phyloP scores from a whole-genome alignment of 92 coral and sea anemone genomes.

The Palythoa heliodiscus region DNA sequence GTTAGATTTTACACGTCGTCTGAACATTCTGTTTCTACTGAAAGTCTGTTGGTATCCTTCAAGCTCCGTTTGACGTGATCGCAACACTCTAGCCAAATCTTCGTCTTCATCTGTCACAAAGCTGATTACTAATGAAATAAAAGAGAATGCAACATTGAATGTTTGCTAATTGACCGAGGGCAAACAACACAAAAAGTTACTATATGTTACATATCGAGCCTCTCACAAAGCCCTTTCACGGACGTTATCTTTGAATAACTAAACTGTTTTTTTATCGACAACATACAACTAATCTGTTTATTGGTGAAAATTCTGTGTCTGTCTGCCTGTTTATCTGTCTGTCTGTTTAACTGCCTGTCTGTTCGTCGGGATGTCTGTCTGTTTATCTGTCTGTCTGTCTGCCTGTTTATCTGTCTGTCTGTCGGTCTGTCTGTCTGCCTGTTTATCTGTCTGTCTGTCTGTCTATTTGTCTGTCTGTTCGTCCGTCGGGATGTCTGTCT shows the following conservation, averaged over 20 bases:
- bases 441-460: not conserved
- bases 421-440: not conserved
- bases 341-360: not conserved
- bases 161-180: too few species aligned
- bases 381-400: not conserved
- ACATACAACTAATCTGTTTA: not conserved
- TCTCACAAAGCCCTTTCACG: too few species aligned
- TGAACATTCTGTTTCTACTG: constrained; percentile 88
- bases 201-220: not conserved
- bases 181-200: not conserved
- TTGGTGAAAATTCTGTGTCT: not conserved
- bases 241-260: too few species aligned
- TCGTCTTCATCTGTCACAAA: constrained; percentile 80
- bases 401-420: not conserved
- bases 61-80: constrained; percentile 52
- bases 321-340: not conserved
- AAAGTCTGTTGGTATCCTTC: constrained; percentile 72
- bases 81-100: constrained; percentile 80
- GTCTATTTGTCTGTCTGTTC: not conserved
- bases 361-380: not conserved
- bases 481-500: not conserved
- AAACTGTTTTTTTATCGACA: not conserved
- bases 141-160: not conserved
- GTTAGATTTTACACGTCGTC: constrained; percentile 78
- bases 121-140: constrained; percentile 64